These are phyloP conservation scores for Leptonema lineaticorne DNA, from an alignment of 1,140 invertebrate genomes.

Conservation along the genomic window DNA sequence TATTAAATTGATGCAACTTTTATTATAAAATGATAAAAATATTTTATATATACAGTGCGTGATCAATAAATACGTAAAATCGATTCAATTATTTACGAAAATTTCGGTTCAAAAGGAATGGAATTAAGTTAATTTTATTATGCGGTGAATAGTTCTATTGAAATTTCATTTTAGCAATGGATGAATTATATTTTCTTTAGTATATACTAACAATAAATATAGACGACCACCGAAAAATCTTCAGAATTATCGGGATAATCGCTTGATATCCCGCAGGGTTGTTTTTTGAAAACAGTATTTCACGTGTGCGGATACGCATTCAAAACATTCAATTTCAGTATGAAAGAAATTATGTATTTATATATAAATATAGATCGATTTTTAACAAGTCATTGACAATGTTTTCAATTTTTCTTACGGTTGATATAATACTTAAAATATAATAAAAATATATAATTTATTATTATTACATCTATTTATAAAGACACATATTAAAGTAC, in stretches of 20 bases:
- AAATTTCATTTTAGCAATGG: not conserved
- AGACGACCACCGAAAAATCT: not conserved
- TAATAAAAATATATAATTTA: not conserved
- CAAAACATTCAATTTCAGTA: slow-evolving; percentile 2
- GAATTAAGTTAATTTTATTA: not conserved
- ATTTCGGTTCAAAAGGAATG: not conserved
- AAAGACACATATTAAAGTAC: too few species aligned
- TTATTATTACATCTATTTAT: too few species aligned
- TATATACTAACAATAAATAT: not conserved
- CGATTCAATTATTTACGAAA: too few species aligned
- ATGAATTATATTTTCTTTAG: not conserved
- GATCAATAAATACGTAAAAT: too few species aligned
- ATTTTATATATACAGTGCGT: too few species aligned
- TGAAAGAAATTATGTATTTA: not conserved
- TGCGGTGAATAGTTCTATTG: not conserved
- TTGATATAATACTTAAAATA: not conserved
- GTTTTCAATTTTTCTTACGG: not conserved
- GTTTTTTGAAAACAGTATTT: not conserved
- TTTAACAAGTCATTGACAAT: not conserved
- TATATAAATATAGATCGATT: not conserved
- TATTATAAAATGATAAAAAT: too few species aligned
- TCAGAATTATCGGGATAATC: slow-evolving; percentile 13
- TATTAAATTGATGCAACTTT: too few species aligned
- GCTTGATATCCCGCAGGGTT: slow-evolving; percentile 23
- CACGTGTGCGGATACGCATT: not conserved